Percentiles rank a stretch among this genome's conserved stretches.
Conservation (phyloP, 2,797 vertebrate species). For the Falco peregrinus region DNA sequence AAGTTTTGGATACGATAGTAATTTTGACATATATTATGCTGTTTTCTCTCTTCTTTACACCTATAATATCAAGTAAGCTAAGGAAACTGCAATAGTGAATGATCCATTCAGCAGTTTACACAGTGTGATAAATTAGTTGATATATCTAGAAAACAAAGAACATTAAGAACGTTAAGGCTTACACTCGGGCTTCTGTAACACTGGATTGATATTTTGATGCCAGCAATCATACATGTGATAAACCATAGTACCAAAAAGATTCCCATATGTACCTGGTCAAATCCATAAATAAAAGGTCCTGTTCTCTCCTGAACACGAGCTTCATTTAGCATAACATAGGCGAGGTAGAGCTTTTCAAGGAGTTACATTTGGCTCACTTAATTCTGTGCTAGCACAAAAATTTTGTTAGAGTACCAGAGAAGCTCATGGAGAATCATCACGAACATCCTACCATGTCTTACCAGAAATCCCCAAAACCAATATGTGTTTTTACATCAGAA, state of each 20-base stretch:
- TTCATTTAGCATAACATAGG: not conserved
- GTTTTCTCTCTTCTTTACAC: slow-evolving; percentile 15
- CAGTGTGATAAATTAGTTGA: slow-evolving; percentile 25
- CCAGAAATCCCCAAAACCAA: not conserved
- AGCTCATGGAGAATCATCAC: not conserved
- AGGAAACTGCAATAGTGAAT: slow-evolving; percentile 36
- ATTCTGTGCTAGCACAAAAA: not conserved
- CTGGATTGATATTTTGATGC: not conserved
- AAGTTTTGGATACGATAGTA: slow-evolving; percentile 12
- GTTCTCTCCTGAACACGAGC: not conserved
- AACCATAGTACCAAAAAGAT: not conserved
- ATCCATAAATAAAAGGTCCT: not conserved
- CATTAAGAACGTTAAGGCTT: slow-evolving; percentile 39
- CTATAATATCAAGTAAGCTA: slow-evolving; percentile 32
- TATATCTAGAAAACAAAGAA: slow-evolving; percentile 46
- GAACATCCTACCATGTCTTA: not conserved
- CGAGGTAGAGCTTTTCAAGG: not conserved
- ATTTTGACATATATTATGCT: slow-evolving; percentile 5
- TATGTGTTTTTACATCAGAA: not conserved
- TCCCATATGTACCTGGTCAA: not conserved
- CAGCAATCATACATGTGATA: not conserved
- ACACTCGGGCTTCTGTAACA: not conserved
- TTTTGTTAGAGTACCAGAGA: not conserved
- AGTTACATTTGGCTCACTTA: not conserved
- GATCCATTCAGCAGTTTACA: slow-evolving; percentile 28